Conservation (phyloP, 2,888 invertebrate genomes). For the Ormyrus thymus region DNA sequence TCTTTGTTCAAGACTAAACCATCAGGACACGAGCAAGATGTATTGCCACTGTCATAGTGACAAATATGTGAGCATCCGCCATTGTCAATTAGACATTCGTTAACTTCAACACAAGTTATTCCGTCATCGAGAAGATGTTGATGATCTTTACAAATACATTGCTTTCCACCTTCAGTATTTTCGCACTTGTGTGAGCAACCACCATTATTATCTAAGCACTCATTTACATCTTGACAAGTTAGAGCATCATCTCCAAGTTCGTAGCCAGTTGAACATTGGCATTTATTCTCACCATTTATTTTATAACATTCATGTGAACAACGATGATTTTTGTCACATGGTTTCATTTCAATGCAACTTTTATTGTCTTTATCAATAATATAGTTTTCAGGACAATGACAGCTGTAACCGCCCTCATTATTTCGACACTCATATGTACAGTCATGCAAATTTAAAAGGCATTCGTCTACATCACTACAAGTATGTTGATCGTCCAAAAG, state of each 20-base stretch:
- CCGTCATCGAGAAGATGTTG: constrained; percentile 74
- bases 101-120: constrained; percentile 75
- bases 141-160: constrained; percentile 74
- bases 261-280: constrained; percentile 78
- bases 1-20: constrained; percentile 69
- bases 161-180: constrained; percentile 69
- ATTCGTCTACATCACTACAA: constrained; percentile 77
- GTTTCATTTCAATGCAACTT: constrained; percentile 69
- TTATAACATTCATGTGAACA: constrained; percentile 79
- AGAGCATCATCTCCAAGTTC: constrained; percentile 69
- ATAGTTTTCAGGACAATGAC: constrained; percentile 76
- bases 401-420: constrained; percentile 75
- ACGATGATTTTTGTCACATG: constrained; percentile 71
- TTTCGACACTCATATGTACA: constrained; percentile 70
- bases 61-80: constrained; percentile 79
- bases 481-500: constrained; percentile 64
- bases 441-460: constrained; percentile 61
- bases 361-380: constrained; percentile 65
- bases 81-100: constrained; percentile 76
- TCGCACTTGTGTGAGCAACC: constrained; percentile 77
- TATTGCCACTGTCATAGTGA: constrained; percentile 76
- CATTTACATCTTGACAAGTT: constrained; percentile 69
- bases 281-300: constrained; percentile 79
- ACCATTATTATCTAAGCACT: constrained; percentile 76
- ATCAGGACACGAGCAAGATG: constrained; percentile 76